These are phyloP conservation scores for Rhincodon typus DNA, from an alignment of 2,797 vertebrate genomes.

Conservation along the genomic window DNA sequence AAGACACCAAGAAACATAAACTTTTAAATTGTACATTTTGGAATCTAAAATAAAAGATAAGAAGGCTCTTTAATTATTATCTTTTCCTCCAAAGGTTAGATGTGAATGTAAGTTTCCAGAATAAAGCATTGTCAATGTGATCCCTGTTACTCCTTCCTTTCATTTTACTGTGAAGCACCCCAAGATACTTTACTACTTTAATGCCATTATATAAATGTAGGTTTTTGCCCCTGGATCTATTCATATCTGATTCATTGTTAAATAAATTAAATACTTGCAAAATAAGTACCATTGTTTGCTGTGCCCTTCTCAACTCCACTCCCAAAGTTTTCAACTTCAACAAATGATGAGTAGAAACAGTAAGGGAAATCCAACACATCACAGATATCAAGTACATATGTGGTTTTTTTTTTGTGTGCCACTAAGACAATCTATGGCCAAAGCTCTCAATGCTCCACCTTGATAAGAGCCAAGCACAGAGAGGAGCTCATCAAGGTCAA, in stretches of 20 bases:
- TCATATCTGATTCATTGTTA: too few relatives aligned
- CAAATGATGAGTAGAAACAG: too few relatives aligned
- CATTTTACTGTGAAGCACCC: background rate
- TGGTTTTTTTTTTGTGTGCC: too few relatives aligned
- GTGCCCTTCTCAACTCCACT: background rate
- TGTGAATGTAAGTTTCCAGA: background rate
- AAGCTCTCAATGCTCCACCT: too few relatives aligned
- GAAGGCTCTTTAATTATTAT: background rate
- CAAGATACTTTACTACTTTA: background rate
- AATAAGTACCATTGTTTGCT: background rate
- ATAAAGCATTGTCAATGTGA: background rate
- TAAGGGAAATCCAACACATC: too few relatives aligned
- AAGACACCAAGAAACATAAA: background rate
- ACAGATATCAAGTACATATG: too few relatives aligned
- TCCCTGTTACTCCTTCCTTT: background rate
- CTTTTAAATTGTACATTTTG: background rate
- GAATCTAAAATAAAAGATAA: background rate
- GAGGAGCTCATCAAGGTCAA: too few relatives aligned
- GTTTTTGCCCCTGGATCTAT: background rate
- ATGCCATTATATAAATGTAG: background rate
- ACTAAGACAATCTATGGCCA: too few relatives aligned
- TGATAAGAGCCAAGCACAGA: too few relatives aligned
- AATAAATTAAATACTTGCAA: background rate
- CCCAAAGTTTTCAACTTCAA: background rate
- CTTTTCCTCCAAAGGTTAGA: background rate